phyloP scores from a whole-genome alignment of 2,888 invertebrate genomes.

The Dasypogon diadema region DNA sequence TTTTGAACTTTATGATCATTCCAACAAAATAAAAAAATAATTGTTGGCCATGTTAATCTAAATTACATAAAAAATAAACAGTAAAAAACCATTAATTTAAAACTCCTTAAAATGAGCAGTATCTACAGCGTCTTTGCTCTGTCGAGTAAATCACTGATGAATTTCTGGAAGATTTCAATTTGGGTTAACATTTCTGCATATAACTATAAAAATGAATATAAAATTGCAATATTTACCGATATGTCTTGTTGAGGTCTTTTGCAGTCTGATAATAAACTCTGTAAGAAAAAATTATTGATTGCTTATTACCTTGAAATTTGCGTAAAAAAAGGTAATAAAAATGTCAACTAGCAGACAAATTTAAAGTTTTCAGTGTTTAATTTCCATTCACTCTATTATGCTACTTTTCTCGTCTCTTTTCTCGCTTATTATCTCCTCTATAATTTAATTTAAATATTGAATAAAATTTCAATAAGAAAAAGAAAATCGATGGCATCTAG shows the following conservation, averaged over 20 bases:
- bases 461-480: too few species aligned
- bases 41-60: constrained; percentile 43
- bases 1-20: constrained; percentile 46
- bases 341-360: too few species aligned
- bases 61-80: constrained; percentile 44
- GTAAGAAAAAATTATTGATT: constrained; percentile 70
- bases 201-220: too few species aligned
- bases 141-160: constrained; percentile 89
- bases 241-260: constrained; percentile 89
- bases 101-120: constrained; percentile 39
- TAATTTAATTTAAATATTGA: too few species aligned
- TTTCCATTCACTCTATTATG: too few species aligned
- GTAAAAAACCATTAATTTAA: constrained; percentile 42
- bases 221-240: constrained; percentile 83
- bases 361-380: too few species aligned
- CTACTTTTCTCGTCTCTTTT: too few species aligned
- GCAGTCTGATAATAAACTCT: constrained; percentile 84
- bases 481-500: too few species aligned
- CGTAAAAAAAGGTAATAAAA: too few species aligned
- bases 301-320: too few species aligned
- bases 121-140: constrained; percentile 84
- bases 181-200: too few species aligned
- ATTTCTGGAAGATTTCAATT: constrained; percentile 81
- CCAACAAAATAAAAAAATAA: constrained; percentile 46
- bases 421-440: too few species aligned